Evolutionary conservation across 2,888 invertebrate species (phyloP).

Genomic region (Ypsolopha scabrella): DNA sequence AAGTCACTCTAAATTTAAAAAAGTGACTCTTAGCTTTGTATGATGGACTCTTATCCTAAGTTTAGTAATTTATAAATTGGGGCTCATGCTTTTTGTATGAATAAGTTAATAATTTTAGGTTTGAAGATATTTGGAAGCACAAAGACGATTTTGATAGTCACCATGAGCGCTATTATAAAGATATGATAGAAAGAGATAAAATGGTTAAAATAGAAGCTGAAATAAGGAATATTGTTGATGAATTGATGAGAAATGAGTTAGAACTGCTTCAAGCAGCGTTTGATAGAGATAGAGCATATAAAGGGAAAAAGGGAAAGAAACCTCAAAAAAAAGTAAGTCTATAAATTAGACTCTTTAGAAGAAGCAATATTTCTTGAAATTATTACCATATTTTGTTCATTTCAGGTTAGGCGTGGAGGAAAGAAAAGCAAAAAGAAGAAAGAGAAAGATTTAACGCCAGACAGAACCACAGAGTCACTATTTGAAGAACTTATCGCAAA

Average conservation of each 20-base stretch:
- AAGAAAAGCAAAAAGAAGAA: constrained; percentile 95
- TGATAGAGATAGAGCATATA: constrained; percentile 77
- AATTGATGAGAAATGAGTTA: constrained; percentile 78
- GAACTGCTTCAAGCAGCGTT: constrained; percentile 79
- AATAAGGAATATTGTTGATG: constrained; percentile 84
- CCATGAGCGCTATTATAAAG: constrained; percentile 80
- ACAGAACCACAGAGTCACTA: constrained; percentile 89
- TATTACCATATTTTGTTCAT: background rate
- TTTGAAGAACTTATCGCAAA: constrained; percentile 93
- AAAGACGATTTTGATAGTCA: constrained; percentile 82
- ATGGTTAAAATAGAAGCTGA: constrained; percentile 85
- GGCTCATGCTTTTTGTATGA: no score
- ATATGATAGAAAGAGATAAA: constrained; percentile 89
- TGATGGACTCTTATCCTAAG: no score
- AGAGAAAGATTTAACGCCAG: constrained; percentile 94
- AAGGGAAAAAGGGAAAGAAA: constrained; percentile 83
- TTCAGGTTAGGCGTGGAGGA: constrained; percentile 78
- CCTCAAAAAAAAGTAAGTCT: constrained; percentile 73
- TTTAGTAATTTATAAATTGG: no score
- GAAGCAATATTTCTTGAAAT: background rate
- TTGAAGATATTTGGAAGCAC: constrained; percentile 86
- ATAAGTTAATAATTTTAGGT: no score
- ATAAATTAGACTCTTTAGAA: background rate
- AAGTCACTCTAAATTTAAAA: no score
- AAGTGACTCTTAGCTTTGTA: no score